Conservation (phyloP, 2,113 vertebrate species). For the Menidia beryllina region DNA sequence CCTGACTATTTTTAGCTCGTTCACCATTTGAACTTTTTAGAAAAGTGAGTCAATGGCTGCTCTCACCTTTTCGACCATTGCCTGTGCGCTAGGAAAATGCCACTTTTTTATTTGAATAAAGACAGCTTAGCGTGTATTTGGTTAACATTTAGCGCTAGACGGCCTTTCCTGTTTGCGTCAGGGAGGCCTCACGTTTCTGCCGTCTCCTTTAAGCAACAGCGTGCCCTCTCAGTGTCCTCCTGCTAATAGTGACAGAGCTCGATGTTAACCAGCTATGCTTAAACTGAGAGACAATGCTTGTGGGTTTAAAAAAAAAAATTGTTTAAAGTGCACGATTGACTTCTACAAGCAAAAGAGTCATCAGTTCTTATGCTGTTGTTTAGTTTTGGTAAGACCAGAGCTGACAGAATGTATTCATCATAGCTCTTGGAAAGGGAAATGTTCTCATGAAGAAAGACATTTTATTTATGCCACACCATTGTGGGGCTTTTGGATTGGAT, state of each 20-base stretch:
- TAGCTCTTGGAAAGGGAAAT: background rate
- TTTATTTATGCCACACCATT: background rate
- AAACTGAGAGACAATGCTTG: conserved; percentile 24
- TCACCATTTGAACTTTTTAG: conserved; percentile 58
- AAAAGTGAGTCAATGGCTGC: conserved; percentile 50
- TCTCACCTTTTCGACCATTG: conserved; percentile 27
- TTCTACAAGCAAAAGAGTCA: background rate
- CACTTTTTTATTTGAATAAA: conserved; percentile 30
- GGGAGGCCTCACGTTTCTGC: conserved; percentile 38
- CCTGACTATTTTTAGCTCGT: conserved; percentile 63
- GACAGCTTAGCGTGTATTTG: conserved; percentile 1
- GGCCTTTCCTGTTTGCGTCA: conserved; percentile 39
- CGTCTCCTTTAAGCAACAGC: conserved; percentile 17
- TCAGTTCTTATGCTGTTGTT: no score
- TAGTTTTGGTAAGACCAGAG: no score
- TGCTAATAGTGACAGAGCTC: conserved; percentile 59
- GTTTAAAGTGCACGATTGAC: conserved; percentile 7
- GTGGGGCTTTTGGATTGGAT: background rate
- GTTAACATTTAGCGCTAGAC: conserved; percentile 26
- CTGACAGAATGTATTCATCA: background rate
- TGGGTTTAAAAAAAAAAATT: no score
- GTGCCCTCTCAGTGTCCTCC: conserved; percentile 58
- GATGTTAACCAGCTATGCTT: conserved; percentile 57
- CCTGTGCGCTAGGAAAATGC: conserved; percentile 4
- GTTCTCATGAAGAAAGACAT: background rate